Evolutionary conservation across 1,140 invertebrate species (phyloP), one percentile per base, ranked within the genome.

Genomic region (Saccostrea echinata): DNA sequence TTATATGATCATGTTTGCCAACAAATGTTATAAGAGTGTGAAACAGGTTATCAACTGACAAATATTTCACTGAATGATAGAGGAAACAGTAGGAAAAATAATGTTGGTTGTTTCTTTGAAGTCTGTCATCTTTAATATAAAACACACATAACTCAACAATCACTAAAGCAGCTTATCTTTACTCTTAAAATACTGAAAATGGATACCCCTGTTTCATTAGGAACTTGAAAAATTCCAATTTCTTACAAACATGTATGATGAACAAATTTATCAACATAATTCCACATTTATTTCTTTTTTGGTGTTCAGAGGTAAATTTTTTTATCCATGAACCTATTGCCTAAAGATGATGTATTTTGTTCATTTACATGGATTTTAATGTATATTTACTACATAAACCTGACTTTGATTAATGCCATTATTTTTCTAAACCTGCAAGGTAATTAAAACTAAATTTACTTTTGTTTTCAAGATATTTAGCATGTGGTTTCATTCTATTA

Each of bases 371-470:
- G n/a, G 16, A 61, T 21, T 61, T 61, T 21, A 61, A 61, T 61
- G 55, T 61, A 8, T 33, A 33, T 71, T 71, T 27, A 76, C 68
- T 33, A 61, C 3, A 27, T 27, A 76, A 76, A 76, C 27, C 68
- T 76, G 68, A 27, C 33, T 76, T 76, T 33, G 27, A 76, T 76
- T 12, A 27, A 76, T 33, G 68, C 64, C 24, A 24, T 24, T 27
- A 24, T 33, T 71, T 24, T 27, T 71, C 24, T 71, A 30, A 24
- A 30, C 64, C 24, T 13, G 64, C 24, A 16, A 76, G 0, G 27
- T 76, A 76, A 27, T 33, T 30, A 13, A 76, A 76, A 18, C 30
- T 76, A 76, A 76, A 30, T 76, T 76, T 30, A 76, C 68, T 33
- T 27, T 30, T 12, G 11, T 76, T 76, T 33, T 9, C 12, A 76